phyloP scores from a whole-genome alignment of 2,797 vertebrate genomes.

The Mionectes olivaceus region DNA sequence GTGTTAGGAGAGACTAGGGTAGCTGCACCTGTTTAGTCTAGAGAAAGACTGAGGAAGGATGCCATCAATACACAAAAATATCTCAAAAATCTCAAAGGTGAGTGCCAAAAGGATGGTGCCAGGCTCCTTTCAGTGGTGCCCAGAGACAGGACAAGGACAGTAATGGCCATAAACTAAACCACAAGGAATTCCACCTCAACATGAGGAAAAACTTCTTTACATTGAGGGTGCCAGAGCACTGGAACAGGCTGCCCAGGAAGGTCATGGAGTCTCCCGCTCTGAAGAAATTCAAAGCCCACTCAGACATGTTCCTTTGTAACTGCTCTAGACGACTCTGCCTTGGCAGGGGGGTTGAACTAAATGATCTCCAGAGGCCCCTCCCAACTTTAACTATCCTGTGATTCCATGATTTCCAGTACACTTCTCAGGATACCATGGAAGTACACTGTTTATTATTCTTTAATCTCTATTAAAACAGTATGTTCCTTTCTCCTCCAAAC shows the following conservation, averaged over 20 bases:
- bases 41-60: neutral
- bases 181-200: neutral
- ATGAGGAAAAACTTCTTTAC: neutral
- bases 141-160: neutral
- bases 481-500: neutral
- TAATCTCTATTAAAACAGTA: neutral
- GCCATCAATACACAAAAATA: neutral
- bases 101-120: neutral
- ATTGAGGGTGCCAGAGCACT: neutral
- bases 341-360: too few species aligned
- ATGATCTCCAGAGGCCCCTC: neutral
- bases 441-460: neutral
- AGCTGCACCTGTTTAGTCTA: neutral
- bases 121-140: neutral
- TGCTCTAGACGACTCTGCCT: too few species aligned
- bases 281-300: neutral
- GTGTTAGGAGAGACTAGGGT: neutral
- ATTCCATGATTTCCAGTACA: neutral
- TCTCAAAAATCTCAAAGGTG: neutral
- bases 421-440: neutral
- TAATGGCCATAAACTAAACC: neutral
- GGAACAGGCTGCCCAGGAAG: neutral
- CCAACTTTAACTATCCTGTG: neutral
- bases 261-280: neutral
- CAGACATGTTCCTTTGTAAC: neutral